These are phyloP conservation scores for Chiloscyllium punctatum DNA, from an alignment of 2,797 vertebrate species.

Conservation along the genomic window DNA sequence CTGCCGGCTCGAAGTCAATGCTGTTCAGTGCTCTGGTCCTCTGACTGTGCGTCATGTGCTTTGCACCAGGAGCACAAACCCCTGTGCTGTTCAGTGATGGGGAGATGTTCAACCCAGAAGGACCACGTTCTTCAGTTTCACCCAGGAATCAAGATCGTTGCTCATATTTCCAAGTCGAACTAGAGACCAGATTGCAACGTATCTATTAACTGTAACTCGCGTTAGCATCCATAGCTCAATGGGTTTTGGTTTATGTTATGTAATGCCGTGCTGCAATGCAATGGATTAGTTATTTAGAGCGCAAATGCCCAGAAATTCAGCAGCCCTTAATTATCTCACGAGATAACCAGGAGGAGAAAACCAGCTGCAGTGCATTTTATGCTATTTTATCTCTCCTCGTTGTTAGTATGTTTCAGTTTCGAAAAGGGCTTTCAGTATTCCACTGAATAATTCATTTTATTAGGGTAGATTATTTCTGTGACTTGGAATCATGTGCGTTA, in stretches of 20 bases:
- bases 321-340: neutral
- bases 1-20: neutral
- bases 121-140: neutral
- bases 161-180: neutral
- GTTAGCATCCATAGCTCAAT: neutral
- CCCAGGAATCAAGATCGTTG: neutral
- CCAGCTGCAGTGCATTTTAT: neutral
- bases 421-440: neutral
- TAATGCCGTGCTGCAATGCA: neutral
- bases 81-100: neutral
- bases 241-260: neutral
- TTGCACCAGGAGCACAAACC: neutral
- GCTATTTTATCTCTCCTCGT: neutral
- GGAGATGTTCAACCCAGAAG: neutral
- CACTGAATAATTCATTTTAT: neutral
- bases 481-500: neutral
- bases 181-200: neutral
- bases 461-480: neutral
- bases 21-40: neutral
- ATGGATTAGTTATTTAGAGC: neutral
- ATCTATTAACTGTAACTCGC: neutral
- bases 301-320: neutral
- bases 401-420: neutral
- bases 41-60: conserved; percentile 14
- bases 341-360: neutral